Base-by-base conservation (phyloP, 64 coral and sea anemone genomes). In the Platygyra sinensis region DNA sequence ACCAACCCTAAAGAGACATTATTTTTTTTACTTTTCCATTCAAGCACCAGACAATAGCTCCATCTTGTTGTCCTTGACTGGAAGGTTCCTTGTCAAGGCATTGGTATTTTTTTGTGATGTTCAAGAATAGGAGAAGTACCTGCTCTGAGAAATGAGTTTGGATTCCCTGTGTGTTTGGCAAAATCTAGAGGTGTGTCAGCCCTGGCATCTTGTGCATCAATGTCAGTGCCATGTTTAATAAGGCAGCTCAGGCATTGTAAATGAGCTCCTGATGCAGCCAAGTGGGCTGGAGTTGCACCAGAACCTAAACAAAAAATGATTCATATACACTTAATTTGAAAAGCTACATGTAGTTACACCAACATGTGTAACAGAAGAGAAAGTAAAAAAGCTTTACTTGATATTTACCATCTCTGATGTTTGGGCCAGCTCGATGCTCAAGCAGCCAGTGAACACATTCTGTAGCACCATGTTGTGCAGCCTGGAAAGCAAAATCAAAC, bases 381-480 rank as follows among this genome's bases (percentile, higher is more conserved):
- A n/a, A n/a, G n/a, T n/a, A 49, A 89, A 9, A 60, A 17, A 77
- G 57, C 18, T 30, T 16, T 52, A 14, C 28, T 80, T 2, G 33
- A 49, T 33, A 1, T 82, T 87, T 88, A 99, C 96, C 94, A 91
- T 95, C 94, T 63, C 90, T 93, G 55, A 88, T 89, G 89, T 95
- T 95, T 17, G 91, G 71, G 69, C 87, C 85, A 18, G 75, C 90
- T 65, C 89, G 77, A 8, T 77, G 88, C 65, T 99, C 91, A n/a
- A 99, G 64, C 16, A 99, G 75, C 96, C 96, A 99, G 33, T 99
- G 93, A 33, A 99, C 63, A 91, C 96, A 99, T 52, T 99, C 96
- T 73, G 78, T 91, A 11, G 96, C 87, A 52, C 96, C 96, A 83
- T 86, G 54, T 72, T 95, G 87, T 30, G 97, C 90, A 71, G 97